Evolutionary conservation across 2,113 vertebrate genomes (phyloP).

Genomic region (Odontesthes bonariensis): DNA sequence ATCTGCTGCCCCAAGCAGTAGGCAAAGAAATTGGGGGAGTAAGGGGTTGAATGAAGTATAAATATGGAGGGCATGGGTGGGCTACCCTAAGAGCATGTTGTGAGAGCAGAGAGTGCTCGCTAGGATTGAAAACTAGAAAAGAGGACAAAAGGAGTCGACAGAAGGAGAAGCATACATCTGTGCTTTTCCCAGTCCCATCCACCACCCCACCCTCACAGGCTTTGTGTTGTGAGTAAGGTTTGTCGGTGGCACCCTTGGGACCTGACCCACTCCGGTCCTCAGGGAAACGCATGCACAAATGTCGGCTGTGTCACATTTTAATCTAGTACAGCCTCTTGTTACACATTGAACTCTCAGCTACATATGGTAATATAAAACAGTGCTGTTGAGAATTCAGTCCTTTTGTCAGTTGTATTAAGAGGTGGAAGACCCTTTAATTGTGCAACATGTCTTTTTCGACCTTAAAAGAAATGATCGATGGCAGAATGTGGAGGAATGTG

Average conservation of each 20-base stretch:
- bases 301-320: slow-evolving; percentile 41
- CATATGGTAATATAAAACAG: slow-evolving; percentile 12
- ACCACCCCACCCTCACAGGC: slow-evolving; percentile 14
- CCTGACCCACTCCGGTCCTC: slow-evolving; percentile 41
- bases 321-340: slow-evolving; percentile 2
- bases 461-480: slow-evolving; percentile 48
- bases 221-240: slow-evolving; percentile 42
- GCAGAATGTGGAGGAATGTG: no score
- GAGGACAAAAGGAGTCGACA: slow-evolving; percentile 49
- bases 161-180: slow-evolving; percentile 61
- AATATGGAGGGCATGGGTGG: background rate
- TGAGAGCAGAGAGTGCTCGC: slow-evolving; percentile 37
- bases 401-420: slow-evolving; percentile 12
- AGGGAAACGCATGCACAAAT: slow-evolving; percentile 34
- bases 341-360: slow-evolving; percentile 2
- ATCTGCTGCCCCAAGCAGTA: slow-evolving; percentile 59
- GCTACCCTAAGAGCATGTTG: slow-evolving; percentile 21
- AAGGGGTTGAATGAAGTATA: background rate
- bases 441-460: slow-evolving; percentile 29
- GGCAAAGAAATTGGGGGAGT: slow-evolving; percentile 15
- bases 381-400: slow-evolving; percentile 13
- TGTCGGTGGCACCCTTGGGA: slow-evolving; percentile 54
- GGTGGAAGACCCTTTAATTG: slow-evolving; percentile 19
- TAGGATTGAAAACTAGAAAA: slow-evolving; percentile 42
- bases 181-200: slow-evolving; percentile 35